Evolutionary conservation across 2,797 vertebrate species (phyloP).

Genomic region (Myotis daubentonii): DNA sequence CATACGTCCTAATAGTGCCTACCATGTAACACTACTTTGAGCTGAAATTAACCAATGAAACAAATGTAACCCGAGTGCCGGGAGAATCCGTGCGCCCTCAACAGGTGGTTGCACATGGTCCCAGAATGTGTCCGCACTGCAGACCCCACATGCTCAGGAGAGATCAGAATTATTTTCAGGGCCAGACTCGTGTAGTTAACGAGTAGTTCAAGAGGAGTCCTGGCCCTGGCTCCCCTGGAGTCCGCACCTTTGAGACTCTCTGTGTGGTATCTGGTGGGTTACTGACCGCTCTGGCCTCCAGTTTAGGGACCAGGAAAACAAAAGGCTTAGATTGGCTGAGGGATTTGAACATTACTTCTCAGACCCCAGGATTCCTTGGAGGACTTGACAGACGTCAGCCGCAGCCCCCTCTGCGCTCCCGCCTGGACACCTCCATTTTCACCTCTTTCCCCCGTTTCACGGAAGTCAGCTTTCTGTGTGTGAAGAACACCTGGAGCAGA

Average conservation of each 20-base stretch:
- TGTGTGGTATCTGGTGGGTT: background rate
- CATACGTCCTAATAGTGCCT: fast-evolving
- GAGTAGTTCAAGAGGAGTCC: background rate
- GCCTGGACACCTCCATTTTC: background rate
- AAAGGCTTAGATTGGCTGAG: background rate
- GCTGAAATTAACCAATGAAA: background rate
- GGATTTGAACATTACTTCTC: background rate
- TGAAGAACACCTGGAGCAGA: background rate
- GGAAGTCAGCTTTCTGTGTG: background rate
- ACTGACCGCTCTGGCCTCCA: background rate
- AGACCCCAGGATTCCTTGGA: background rate
- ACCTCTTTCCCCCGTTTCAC: background rate
- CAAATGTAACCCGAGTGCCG: background rate
- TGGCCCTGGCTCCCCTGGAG: background rate
- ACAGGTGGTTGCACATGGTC: background rate
- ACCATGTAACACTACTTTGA: background rate
- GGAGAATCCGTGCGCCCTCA: background rate
- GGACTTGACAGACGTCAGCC: background rate
- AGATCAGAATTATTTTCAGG: background rate
- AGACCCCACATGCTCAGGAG: background rate
- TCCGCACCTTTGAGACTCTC: background rate
- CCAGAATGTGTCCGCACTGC: too few species aligned
- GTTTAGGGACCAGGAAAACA: background rate
- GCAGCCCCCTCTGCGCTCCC: background rate
- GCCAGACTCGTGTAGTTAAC: background rate